Conservation (phyloP, 1,140 invertebrate species). For the Anastrepha ludens region DNA sequence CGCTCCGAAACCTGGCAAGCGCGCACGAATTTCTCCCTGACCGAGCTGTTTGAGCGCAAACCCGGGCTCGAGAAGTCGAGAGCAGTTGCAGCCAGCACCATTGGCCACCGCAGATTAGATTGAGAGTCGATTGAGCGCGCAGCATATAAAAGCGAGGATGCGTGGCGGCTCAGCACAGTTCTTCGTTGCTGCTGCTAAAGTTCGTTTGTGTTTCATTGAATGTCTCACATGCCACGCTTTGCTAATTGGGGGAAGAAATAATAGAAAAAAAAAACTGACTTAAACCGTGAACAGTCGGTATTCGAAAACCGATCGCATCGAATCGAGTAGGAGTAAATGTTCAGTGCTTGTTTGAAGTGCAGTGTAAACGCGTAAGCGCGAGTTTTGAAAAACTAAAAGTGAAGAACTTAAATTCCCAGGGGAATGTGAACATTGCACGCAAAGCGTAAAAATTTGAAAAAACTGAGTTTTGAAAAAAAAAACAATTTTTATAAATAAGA, state of each 20-base stretch:
- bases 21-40: not conserved
- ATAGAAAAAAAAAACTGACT: not conserved
- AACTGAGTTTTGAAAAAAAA: not conserved
- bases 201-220: conserved; percentile 36
- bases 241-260: not conserved
- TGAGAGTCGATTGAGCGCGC: conserved; percentile 53
- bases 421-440: conserved; percentile 11
- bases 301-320: conserved; percentile 6
- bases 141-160: conserved; percentile 55
- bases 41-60: not conserved
- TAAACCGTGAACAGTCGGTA: conserved; percentile 18
- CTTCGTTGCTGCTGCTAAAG: conserved; percentile 57
- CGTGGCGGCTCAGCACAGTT: conserved; percentile 58
- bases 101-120: not conserved
- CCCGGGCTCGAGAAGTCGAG: not conserved
- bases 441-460: not conserved
- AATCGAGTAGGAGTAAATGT: not conserved
- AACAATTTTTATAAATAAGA: not conserved
- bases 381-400: not conserved
- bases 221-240: conserved; percentile 34
- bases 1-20: not conserved
- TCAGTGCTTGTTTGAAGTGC: not conserved
- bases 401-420: not conserved
- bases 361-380: conserved; percentile 20
- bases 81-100: not conserved